phyloP scores from a whole-genome alignment of 2,888 invertebrate species.

The Thecophora atra region DNA sequence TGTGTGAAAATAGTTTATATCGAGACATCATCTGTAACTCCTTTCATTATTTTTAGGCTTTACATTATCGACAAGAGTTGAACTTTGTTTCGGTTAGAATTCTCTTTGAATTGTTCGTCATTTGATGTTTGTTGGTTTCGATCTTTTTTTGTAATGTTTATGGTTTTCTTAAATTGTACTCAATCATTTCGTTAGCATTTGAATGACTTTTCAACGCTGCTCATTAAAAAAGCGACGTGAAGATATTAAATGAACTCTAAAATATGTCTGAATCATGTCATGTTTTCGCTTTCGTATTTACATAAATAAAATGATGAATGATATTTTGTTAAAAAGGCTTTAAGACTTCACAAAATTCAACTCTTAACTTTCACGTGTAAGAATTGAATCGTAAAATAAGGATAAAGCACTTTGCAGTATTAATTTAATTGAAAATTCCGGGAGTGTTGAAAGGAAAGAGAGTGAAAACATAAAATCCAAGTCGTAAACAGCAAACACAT shows the following conservation, averaged over 20 bases:
- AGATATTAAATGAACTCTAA: conserved; percentile 1
- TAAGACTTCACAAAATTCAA: conserved; percentile 1
- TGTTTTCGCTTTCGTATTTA: neutral
- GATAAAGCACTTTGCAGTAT: no score
- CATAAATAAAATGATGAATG: neutral
- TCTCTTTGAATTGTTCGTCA: neutral
- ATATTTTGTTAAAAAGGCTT: neutral
- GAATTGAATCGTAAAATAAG: no score
- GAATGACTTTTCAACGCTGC: conserved; percentile 45
- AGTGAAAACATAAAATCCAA: no score
- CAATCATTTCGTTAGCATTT: conserved; percentile 47
- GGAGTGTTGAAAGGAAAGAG: no score
- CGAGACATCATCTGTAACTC: conserved; percentile 21
- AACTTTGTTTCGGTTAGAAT: neutral
- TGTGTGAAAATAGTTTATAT: conserved; percentile 24
- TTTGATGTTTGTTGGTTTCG: neutral
- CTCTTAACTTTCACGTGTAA: no score
- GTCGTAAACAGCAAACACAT: no score
- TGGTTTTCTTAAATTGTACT: conserved; percentile 40
- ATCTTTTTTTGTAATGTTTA: neutral
- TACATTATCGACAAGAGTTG: neutral
- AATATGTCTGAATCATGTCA: neutral
- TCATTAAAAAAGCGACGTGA: conserved; percentile 1
- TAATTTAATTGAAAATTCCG: no score
- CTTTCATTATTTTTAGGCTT: neutral